These are phyloP conservation scores for Ceratina calcarata DNA, from an alignment of 1,140 invertebrate genomes.

Conservation along the genomic window DNA sequence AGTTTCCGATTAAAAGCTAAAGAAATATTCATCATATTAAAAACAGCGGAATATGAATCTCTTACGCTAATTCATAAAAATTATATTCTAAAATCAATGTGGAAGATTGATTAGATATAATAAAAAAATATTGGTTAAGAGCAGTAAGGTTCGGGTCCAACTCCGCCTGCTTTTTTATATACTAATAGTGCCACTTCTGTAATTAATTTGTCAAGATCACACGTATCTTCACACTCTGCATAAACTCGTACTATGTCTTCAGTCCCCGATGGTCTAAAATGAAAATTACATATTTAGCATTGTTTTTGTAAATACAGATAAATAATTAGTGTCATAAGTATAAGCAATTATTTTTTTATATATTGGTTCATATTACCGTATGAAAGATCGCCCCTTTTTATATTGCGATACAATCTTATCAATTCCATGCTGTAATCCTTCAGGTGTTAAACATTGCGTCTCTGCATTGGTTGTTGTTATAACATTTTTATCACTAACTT, in stretches of 20 bases:
- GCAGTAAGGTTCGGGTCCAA: conserved; percentile 76
- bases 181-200: conserved; percentile 88
- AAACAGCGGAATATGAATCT: too few species aligned
- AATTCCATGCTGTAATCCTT: conserved; percentile 91
- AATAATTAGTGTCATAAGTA: not conserved
- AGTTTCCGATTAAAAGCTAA: too few species aligned
- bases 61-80: not conserved
- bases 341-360: not conserved
- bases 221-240: conserved; percentile 92
- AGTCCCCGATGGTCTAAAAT: conserved; percentile 94
- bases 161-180: conserved; percentile 88
- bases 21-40: too few species aligned
- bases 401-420: conserved; percentile 87
- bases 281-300: not conserved
- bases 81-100: too few species aligned
- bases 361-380: conserved; percentile 81
- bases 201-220: conserved; percentile 87
- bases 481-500: conserved; percentile 90
- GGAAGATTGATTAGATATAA: not conserved
- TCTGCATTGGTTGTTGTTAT: conserved; percentile 94
- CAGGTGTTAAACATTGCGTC: conserved; percentile 87
- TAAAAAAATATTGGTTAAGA: conserved; percentile 2
- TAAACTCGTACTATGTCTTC: conserved; percentile 98
- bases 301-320: too few species aligned
- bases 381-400: conserved; percentile 90